These are phyloP conservation scores for Melipona bicolor DNA, from an alignment of 2,888 invertebrate genomes.

Conservation along the genomic window DNA sequence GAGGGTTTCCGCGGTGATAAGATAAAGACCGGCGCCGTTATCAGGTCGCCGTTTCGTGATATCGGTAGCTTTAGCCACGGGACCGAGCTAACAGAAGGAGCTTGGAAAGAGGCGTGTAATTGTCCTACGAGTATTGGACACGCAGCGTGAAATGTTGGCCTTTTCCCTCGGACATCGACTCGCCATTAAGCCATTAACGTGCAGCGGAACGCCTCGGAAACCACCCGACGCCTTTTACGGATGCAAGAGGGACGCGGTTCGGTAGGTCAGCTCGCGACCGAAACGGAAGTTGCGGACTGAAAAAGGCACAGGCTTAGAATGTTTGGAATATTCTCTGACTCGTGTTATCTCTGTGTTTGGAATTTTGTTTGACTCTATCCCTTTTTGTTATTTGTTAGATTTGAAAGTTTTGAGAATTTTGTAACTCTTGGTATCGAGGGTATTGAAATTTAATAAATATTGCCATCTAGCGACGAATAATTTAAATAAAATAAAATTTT, in stretches of 20 bases:
- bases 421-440: background rate
- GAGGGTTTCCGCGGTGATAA: slow-evolving; percentile 81
- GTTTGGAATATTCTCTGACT: background rate
- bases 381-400: background rate
- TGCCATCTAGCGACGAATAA: too few species aligned
- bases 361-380: background rate
- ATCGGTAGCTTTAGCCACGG: slow-evolving; percentile 41
- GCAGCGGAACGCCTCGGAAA: slow-evolving; percentile 21
- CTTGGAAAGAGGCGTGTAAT: slow-evolving; percentile 38
- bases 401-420: background rate
- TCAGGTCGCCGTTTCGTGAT: slow-evolving; percentile 67
- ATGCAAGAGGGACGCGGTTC: background rate
- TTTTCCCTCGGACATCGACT: slow-evolving; percentile 75
- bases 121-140: slow-evolving; percentile 47
- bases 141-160: slow-evolving; percentile 55
- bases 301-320: background rate
- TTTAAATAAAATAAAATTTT: too few species aligned
- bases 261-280: background rate
- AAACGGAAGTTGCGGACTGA: slow-evolving; percentile 34
- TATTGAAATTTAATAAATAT: too few species aligned
- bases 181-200: slow-evolving; percentile 79
- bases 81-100: slow-evolving; percentile 37
- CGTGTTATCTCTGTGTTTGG: too few species aligned
- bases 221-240: slow-evolving; percentile 20
- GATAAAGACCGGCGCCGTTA: slow-evolving; percentile 74